phyloP scores from a whole-genome alignment of 2,888 invertebrate species.

The Oligia fasciuncula region DNA sequence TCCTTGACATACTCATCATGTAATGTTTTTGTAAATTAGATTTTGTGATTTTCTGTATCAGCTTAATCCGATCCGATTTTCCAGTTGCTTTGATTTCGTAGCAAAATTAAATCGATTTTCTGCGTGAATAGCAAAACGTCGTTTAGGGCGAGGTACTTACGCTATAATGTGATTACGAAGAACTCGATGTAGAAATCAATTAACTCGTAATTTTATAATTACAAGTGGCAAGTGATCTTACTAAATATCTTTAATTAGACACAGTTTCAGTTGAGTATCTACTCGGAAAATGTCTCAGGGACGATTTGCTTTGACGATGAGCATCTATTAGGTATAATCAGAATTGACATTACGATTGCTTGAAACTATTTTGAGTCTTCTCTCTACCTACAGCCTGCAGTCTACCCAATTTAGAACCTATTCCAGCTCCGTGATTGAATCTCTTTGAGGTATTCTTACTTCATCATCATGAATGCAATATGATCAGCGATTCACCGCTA shows the following conservation, averaged over 20 bases:
- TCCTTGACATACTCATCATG: conserved; percentile 33
- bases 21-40: not conserved
- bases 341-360: conserved; percentile 9
- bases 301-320: conserved; percentile 46
- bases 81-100: not conserved
- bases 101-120: conserved; percentile 4
- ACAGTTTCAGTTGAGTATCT: conserved; percentile 55
- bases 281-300: conserved; percentile 49
- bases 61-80: not conserved
- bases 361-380: not conserved
- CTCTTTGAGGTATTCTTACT: not conserved
- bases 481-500: conserved; percentile 8
- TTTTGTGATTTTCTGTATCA: conserved; percentile 23
- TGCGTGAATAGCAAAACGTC: conserved; percentile 11
- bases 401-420: not conserved
- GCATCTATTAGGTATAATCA: conserved; percentile 20
- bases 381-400: not conserved
- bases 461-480: not conserved
- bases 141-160: conserved; percentile 12
- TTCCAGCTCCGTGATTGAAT: not conserved
- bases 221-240: conserved; percentile 55
- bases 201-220: conserved; percentile 55
- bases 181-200: conserved; percentile 54
- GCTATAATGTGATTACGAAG: conserved; percentile 30
- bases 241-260: conserved; percentile 56